These are phyloP conservation scores for Tetrao urogallus DNA, from an alignment of 2,113 vertebrate species.

Conservation along the genomic window DNA sequence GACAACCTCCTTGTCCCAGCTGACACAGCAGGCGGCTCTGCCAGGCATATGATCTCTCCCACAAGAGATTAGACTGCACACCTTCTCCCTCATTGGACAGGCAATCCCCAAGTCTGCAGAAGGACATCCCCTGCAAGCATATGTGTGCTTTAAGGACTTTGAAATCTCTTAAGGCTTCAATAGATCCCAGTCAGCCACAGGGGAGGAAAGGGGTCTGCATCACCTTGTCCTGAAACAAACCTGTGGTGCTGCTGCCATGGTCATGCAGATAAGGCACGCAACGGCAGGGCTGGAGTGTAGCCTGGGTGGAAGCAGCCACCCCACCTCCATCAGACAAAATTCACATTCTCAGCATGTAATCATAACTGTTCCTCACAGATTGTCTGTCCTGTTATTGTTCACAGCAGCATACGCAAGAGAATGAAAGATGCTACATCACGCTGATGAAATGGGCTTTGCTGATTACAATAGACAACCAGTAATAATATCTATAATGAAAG, in stretches of 20 bases:
- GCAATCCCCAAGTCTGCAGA: neutral
- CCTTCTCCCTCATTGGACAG: neutral
- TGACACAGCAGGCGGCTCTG: neutral
- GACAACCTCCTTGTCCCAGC: neutral
- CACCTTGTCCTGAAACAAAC: neutral
- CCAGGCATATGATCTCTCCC: neutral
- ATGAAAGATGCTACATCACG: neutral
- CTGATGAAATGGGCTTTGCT: constrained; percentile 34
- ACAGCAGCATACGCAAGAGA: neutral
- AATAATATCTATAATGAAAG: constrained; percentile 44
- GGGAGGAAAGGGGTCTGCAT: neutral
- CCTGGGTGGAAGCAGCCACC: neutral
- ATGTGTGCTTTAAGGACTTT: neutral
- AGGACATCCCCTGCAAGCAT: neutral
- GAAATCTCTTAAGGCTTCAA: neutral
- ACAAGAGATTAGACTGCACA: neutral
- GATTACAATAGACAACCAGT: constrained; percentile 13
- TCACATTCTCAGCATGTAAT: neutral
- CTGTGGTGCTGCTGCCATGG: neutral
- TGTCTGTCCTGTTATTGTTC: neutral
- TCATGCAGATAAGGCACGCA: neutral
- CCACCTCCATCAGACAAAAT: neutral
- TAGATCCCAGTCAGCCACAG: fast-evolving
- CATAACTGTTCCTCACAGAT: neutral
- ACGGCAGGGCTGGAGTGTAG: neutral